Conservation (phyloP, 2,797 vertebrate species). For the Molossus alvarezi region DNA sequence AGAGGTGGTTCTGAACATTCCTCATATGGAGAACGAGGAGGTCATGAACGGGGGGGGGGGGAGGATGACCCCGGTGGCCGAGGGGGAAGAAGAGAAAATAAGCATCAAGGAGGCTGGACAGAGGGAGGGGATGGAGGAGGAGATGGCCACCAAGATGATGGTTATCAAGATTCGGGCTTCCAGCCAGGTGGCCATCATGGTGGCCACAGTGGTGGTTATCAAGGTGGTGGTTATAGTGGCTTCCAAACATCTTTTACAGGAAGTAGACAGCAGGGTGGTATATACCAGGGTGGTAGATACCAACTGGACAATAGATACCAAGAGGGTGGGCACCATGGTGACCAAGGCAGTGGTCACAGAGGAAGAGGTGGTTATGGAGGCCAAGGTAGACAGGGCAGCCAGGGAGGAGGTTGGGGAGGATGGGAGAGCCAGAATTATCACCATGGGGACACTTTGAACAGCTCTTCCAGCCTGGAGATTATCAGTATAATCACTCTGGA, state of each 20-base stretch:
- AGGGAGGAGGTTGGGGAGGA: constrained; percentile 95
- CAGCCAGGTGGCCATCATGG: constrained; percentile 92
- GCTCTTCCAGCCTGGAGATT: constrained; percentile 98
- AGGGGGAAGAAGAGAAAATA: constrained; percentile 92
- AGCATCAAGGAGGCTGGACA: constrained; percentile 93
- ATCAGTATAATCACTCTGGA: constrained; percentile 97
- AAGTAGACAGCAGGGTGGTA: constrained; percentile 91
- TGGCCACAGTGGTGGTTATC: constrained; percentile 91
- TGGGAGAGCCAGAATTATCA: constrained; percentile 96
- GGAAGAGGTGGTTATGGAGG: constrained; percentile 91
- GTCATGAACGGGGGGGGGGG: constrained; percentile 92
- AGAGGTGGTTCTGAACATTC: constrained; percentile 93
- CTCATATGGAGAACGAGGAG: constrained; percentile 90
- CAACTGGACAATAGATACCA: constrained; percentile 93
- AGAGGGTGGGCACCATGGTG: constrained; percentile 92
- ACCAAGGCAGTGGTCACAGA: constrained; percentile 91
- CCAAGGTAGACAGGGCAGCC: constrained; percentile 90
- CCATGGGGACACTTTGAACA: constrained; percentile 99
- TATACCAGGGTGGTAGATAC: constrained; percentile 84
- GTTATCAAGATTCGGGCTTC: constrained; percentile 92
- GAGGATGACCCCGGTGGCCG: constrained; percentile 91
- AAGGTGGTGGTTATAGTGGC: constrained; percentile 92
- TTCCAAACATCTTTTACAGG: constrained; percentile 93
- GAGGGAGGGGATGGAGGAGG: constrained; percentile 91
- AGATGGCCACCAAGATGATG: constrained; percentile 91